Conservation (phyloP, 2,888 invertebrate genomes). For the Luperina nickerlii region DNA sequence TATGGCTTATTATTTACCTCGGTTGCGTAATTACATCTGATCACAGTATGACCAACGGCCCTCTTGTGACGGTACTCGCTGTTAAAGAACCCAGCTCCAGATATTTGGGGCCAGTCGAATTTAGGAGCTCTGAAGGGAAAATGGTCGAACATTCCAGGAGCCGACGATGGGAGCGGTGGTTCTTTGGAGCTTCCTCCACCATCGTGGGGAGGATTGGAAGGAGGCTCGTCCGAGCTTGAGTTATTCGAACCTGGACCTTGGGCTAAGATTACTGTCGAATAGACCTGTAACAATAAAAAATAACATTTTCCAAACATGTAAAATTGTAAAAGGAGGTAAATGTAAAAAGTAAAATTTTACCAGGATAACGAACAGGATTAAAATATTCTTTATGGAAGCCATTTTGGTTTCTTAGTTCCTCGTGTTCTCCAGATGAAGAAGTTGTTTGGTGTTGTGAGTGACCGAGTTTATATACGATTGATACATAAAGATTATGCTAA, state of each 20-base stretch:
- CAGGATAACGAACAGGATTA: conserved; percentile 65
- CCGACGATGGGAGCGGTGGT: conserved; percentile 15
- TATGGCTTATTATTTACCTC: conserved; percentile 51
- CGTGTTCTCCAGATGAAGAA: conserved; percentile 53
- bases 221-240: conserved; percentile 5
- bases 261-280: conserved; percentile 45
- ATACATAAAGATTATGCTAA: conserved; percentile 63
- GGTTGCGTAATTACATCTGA: conserved; percentile 60
- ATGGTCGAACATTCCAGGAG: conserved; percentile 31
- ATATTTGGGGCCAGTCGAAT: conserved; percentile 38
- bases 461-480: conserved; percentile 54
- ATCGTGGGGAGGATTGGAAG: conserved; percentile 21
- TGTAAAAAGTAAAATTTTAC: conserved; percentile 56
- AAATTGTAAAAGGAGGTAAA: not conserved
- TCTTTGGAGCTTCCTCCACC: conserved; percentile 29
- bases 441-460: conserved; percentile 44
- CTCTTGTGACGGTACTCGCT: conserved; percentile 43
- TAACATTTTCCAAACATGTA: not conserved
- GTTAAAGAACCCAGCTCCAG: not conserved
- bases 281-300: conserved; percentile 31
- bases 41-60: conserved; percentile 25
- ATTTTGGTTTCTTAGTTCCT: conserved; percentile 48
- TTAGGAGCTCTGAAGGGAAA: conserved; percentile 35
- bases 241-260: conserved; percentile 39
- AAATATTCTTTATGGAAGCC: conserved; percentile 40